A percentile compares a stretch with the other conserved stretches of the same genome.
phyloP scores from a whole-genome alignment of 2,113 vertebrate species.

The Gallinago jamesoni region DNA sequence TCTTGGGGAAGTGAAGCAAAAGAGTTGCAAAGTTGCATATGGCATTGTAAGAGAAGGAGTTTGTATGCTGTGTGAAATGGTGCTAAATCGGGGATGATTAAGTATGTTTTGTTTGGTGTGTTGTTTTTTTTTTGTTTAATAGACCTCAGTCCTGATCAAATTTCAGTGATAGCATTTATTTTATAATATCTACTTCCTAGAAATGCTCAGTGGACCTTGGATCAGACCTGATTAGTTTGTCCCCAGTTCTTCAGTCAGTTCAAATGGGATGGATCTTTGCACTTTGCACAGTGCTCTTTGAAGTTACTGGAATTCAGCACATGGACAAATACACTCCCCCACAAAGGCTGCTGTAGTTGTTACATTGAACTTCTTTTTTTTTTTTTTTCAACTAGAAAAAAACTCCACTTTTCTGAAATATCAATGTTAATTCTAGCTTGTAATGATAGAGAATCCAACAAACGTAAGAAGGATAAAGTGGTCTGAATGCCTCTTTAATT shows the following conservation, averaged over 20 bases:
- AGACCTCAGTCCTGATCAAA: background rate
- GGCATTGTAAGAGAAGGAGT: background rate
- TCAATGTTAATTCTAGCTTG: background rate
- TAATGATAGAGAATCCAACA: background rate
- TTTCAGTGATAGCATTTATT: background rate
- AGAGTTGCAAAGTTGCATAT: background rate
- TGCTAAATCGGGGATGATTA: background rate
- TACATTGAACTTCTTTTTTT: background rate
- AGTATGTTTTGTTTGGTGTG: background rate
- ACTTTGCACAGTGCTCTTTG: conserved; percentile 23
- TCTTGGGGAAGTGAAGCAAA: background rate
- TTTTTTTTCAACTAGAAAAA: background rate
- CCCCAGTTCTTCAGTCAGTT: background rate
- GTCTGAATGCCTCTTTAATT: background rate
- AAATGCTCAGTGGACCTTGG: conserved; percentile 17
- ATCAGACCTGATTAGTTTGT: background rate
- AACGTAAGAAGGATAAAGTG: background rate
- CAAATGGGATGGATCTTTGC: conserved; percentile 11
- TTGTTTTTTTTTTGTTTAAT: too few relatives aligned
- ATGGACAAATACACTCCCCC: background rate
- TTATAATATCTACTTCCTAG: background rate
- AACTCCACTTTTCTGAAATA: background rate
- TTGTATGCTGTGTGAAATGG: background rate
- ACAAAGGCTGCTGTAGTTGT: rapidly evolving
- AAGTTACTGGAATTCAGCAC: background rate